phyloP scores from a whole-genome alignment of 2,888 invertebrate genomes.

The Sinohyriopsis cumingii region DNA sequence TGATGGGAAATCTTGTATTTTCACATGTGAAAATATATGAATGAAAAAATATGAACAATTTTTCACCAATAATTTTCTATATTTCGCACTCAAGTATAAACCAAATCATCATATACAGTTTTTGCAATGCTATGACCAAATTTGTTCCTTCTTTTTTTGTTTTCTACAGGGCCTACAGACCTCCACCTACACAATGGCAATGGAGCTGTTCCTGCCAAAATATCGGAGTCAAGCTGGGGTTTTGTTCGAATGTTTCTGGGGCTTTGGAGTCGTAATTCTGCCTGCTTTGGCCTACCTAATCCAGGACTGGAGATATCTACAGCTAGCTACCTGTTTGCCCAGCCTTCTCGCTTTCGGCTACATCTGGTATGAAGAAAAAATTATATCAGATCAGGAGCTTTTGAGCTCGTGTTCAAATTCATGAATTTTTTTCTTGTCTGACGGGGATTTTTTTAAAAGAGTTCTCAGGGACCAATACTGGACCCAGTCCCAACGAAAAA shows the following conservation, averaged over 20 bases:
- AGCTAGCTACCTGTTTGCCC: constrained; percentile 74
- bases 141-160: background rate
- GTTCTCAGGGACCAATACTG: too few relatives aligned
- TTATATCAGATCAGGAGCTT: background rate
- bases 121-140: background rate
- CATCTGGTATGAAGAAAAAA: constrained; percentile 63
- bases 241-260: constrained; percentile 74
- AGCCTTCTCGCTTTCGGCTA: constrained; percentile 73
- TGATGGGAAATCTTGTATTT: too few relatives aligned
- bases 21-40: too few relatives aligned
- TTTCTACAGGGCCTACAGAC: constrained; percentile 73
- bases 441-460: too few relatives aligned
- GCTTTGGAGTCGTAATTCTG: constrained; percentile 73
- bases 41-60: too few relatives aligned
- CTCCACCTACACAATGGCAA: constrained; percentile 73
- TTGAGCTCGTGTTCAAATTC: too few relatives aligned
- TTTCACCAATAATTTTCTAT: too few relatives aligned
- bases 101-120: background rate
- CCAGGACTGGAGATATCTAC: constrained; percentile 75
- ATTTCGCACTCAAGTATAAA: too few relatives aligned
- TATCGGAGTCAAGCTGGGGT: constrained; percentile 74
- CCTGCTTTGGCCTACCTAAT: constrained; percentile 73
- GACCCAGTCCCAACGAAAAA: too few relatives aligned
- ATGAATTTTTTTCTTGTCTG: too few relatives aligned
- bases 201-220: constrained; percentile 74